Conservation (phyloP, 2,797 vertebrate genomes). For the Vultur gryphus region DNA sequence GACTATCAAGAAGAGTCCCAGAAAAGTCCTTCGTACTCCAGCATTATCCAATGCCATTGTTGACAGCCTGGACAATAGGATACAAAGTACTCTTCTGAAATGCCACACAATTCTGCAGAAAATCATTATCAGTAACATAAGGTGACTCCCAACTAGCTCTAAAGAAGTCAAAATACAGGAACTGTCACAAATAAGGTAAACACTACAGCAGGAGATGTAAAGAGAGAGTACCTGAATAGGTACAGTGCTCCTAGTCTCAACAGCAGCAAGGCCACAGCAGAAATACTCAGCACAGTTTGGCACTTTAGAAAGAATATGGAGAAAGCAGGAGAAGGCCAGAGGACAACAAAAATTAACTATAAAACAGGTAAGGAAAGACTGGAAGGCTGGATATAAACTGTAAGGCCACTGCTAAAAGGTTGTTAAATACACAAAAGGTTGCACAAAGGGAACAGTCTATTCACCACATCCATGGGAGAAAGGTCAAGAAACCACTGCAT, state of each 20-base stretch:
- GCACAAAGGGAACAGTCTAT: neutral
- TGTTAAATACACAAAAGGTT: neutral
- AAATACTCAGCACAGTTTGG: neutral
- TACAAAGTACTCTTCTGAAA: neutral
- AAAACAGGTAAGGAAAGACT: neutral
- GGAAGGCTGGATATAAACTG: neutral
- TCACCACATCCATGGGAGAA: neutral
- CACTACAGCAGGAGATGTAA: neutral
- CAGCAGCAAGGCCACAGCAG: neutral
- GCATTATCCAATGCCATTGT: fast-evolving
- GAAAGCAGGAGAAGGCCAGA: neutral
- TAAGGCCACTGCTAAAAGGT: neutral
- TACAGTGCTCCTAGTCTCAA: neutral
- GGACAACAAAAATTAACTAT: neutral
- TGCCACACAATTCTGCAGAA: neutral
- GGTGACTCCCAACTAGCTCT: neutral
- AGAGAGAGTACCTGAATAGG: neutral
- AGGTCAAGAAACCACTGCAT: neutral
- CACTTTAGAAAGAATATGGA: neutral
- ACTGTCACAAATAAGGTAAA: neutral
- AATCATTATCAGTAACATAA: neutral
- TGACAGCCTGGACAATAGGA: neutral
- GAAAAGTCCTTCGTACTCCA: neutral
- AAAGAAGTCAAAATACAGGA: neutral
- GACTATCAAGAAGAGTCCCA: neutral